A percentile compares a stretch with the other conserved stretches of the same genome.
phyloP scores from a whole-genome alignment of 2,888 invertebrate species.

The Muscina levida region DNA sequence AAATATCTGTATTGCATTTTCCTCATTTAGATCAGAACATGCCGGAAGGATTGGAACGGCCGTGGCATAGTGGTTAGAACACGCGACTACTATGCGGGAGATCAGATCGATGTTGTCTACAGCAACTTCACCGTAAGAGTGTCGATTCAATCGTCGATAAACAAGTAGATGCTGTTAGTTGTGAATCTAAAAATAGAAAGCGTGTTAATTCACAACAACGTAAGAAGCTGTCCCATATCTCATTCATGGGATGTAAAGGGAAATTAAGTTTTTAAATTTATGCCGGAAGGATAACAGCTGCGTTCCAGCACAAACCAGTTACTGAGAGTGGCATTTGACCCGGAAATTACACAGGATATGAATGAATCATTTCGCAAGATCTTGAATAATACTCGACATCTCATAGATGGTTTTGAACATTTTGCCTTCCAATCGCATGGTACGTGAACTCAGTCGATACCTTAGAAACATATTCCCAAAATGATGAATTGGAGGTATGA shows the following conservation, averaged over 20 bases:
- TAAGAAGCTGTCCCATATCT: too few relatives aligned
- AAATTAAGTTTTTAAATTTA: too few relatives aligned
- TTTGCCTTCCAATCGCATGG: constrained; percentile 94
- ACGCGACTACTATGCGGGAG: too few relatives aligned
- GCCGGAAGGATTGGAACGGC: too few relatives aligned
- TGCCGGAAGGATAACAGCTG: constrained; percentile 95
- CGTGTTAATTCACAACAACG: too few relatives aligned
- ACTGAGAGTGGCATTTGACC: constrained; percentile 93
- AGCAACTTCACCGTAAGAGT: too few relatives aligned
- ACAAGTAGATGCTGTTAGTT: too few relatives aligned
- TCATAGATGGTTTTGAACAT: constrained; percentile 91
- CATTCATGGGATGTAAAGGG: too few relatives aligned
- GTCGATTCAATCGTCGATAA: too few relatives aligned
- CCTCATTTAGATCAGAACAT: constrained; percentile 94
- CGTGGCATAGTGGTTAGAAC: too few relatives aligned
- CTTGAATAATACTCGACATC: constrained; percentile 91
- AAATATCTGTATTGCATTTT: constrained; percentile 91
- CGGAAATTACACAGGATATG: constrained; percentile 94
- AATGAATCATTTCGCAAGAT: constrained; percentile 93
- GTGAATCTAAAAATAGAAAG: too few relatives aligned
- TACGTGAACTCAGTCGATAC: constrained; percentile 70
- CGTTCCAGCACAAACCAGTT: constrained; percentile 97
- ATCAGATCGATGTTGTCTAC: too few relatives aligned
- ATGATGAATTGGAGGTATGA: constrained; percentile 77
- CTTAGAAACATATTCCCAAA: constrained; percentile 74